These are phyloP conservation scores for Cherax destructor DNA, from an alignment of 1,140 invertebrate genomes.

Conservation along the genomic window DNA sequence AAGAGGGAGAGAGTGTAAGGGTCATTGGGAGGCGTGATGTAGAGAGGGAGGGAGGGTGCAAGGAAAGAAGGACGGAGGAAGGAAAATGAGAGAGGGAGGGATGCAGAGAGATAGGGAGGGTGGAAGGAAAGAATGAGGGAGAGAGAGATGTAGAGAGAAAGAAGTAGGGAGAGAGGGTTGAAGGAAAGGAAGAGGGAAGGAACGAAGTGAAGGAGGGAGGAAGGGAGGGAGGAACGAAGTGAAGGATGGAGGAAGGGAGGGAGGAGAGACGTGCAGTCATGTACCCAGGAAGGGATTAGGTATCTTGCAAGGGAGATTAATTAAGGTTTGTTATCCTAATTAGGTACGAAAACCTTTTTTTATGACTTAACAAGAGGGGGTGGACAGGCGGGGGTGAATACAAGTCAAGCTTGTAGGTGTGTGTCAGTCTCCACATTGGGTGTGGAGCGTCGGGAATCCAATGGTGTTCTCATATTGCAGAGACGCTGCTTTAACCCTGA, in stretches of 20 bases:
- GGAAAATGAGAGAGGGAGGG: no score
- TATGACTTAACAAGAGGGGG: background rate
- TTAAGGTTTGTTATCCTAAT: slow-evolving; percentile 3
- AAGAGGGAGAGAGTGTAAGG: background rate
- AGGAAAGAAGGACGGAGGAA: no score
- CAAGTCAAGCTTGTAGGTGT: no score
- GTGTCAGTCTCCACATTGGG: no score
- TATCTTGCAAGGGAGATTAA: background rate
- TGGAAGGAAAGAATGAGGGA: background rate
- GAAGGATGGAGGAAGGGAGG: background rate
- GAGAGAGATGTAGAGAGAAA: background rate
- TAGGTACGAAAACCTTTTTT: background rate
- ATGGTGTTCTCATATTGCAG: no score
- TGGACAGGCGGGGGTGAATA: background rate
- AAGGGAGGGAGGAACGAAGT: background rate
- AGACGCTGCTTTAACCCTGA: no score
- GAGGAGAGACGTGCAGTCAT: background rate
- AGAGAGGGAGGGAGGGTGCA: background rate
- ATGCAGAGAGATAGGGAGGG: no score
- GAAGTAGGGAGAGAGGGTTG: background rate
- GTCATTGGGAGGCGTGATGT: background rate
- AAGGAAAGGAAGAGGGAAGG: no score
- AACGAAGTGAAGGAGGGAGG: background rate
- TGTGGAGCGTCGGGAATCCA: no score
- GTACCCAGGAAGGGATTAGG: background rate